Evolutionary conservation across 2,888 invertebrate genomes (phyloP), one percentile per base, ranked within the genome.

Genomic region (Buathra laborator): DNA sequence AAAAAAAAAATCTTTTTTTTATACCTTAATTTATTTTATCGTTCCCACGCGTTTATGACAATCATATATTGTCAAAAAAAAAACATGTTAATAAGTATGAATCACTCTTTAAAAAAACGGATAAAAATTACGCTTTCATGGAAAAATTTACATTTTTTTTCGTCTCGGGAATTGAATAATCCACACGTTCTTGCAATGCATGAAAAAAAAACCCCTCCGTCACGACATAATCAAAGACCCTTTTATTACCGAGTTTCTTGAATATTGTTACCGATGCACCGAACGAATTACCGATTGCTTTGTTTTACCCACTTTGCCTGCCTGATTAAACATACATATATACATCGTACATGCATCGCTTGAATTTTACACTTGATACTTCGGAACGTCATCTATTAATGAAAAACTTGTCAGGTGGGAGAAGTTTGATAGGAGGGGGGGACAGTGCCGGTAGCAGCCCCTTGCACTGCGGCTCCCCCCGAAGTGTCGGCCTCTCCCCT

Each of bases 401-500:
- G 78, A 80, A 85, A 88, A 92, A 90, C 90, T 92, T 92, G 88
- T 91, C 88, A 93, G 93, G 93, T 93, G 92, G 92, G 89, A 93
- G 91, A 92, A 93, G 91, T 90, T 91, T 93, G 89, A 91, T 92
- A 90, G 92, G 90, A 90, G 93, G 93, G 92, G 93, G 92, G 87
- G 95, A 95, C 89, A 95, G 95, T 92, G 92, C 94, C 86, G 94
- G 95, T 91, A 94, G 95, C 93, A 95, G 95, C 90, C 95, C 95
- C 80, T 94, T 95, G 91, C 94, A 94, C 75, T 94, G 94, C 88
- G 95, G 95, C 88, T 95, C 95, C 86, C 94, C 95, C 85, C 94
- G 94, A 92, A 95, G 95, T 92, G 94, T 95, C 89, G 95, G 95
- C 87, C 91, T 95, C 86, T 95, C 95, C 87, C 95, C 95, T 77